These are phyloP conservation scores for Cheilosia vulpina DNA, from an alignment of 2,888 invertebrate genomes.

Conservation along the genomic window DNA sequence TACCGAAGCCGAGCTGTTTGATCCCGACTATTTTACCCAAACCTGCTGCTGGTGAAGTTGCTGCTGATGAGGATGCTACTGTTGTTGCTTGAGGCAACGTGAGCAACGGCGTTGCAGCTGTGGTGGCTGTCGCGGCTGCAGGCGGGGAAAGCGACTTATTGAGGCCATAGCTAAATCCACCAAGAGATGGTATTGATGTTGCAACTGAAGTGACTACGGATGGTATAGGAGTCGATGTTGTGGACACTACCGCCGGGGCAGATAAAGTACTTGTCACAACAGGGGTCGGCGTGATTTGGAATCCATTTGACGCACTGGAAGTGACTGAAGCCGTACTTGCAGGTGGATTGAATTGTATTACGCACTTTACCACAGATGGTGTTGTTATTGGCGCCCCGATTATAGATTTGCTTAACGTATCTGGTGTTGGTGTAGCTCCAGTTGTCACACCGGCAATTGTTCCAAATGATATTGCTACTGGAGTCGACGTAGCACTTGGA, in stretches of 20 bases:
- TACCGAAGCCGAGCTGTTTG: slow-evolving; percentile 42
- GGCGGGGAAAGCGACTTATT: slow-evolving; percentile 61
- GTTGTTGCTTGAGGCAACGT: slow-evolving; percentile 24
- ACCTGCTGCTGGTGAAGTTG: slow-evolving; percentile 3
- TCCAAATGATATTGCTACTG: slow-evolving; percentile 28
- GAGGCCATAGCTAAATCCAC: slow-evolving; percentile 53
- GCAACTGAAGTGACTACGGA: slow-evolving; percentile 8
- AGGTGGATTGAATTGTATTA: slow-evolving; percentile 4
- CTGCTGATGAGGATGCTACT: not conserved
- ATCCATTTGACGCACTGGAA: slow-evolving; percentile 9
- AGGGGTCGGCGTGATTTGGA: slow-evolving; percentile 14
- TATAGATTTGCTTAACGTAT: not conserved
- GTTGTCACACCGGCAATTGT: slow-evolving; percentile 43
- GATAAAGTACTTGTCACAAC: not conserved
- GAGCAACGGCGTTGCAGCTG: not conserved
- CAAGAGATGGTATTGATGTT: slow-evolving; percentile 16
- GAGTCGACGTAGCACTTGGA: slow-evolving; percentile 28
- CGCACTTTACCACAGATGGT: slow-evolving; percentile 12
- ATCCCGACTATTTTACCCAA: slow-evolving; percentile 1
- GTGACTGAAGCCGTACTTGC: not conserved
- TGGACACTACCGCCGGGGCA: not conserved
- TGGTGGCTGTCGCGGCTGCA: slow-evolving; percentile 20
- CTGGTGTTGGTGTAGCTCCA: slow-evolving; percentile 22
- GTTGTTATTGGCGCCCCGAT: slow-evolving; percentile 1
- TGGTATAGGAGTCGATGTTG: slow-evolving; percentile 7